A percentile compares a stretch with the other conserved stretches of the same genome.
Evolutionary conservation across 2,797 vertebrate genomes (phyloP).

Genomic region (Gymnodraco acuticeps): DNA sequence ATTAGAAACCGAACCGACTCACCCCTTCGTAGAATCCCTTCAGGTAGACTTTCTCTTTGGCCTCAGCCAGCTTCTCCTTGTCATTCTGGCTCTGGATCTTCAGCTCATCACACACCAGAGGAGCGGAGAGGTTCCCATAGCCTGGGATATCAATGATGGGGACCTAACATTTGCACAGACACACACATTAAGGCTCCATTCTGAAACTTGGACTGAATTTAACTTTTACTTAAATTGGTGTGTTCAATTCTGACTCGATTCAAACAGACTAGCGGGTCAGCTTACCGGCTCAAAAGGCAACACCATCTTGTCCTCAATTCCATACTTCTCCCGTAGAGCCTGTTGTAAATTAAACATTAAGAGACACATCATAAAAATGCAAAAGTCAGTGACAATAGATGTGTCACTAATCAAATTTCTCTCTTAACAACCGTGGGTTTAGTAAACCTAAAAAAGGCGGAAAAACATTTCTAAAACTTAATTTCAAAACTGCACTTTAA

Average conservation of each 20-base stretch:
- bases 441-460: not conserved
- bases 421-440: not conserved
- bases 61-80: conserved; percentile 94
- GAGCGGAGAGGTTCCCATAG: conserved; percentile 92
- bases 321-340: conserved; percentile 94
- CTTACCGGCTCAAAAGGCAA: conserved; percentile 96
- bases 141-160: conserved; percentile 96
- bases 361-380: not conserved
- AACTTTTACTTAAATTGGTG: not conserved
- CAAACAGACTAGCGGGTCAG: not conserved
- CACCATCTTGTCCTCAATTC: conserved; percentile 97
- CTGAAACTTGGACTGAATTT: not conserved
- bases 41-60: conserved; percentile 95
- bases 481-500: not conserved
- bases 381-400: not conserved
- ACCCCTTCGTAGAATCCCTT: conserved; percentile 99
- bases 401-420: not conserved
- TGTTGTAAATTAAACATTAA: conserved; percentile 64
- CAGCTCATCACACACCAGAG: conserved; percentile 91
- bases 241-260: not conserved
- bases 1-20: conserved; percentile 70
- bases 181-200: not conserved
- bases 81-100: conserved; percentile 99
- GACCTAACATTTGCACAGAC: conserved; percentile 79
- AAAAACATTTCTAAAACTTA: not conserved